phyloP scores from a whole-genome alignment of 2,113 vertebrate species.

The Polypterus bichir region DNA sequence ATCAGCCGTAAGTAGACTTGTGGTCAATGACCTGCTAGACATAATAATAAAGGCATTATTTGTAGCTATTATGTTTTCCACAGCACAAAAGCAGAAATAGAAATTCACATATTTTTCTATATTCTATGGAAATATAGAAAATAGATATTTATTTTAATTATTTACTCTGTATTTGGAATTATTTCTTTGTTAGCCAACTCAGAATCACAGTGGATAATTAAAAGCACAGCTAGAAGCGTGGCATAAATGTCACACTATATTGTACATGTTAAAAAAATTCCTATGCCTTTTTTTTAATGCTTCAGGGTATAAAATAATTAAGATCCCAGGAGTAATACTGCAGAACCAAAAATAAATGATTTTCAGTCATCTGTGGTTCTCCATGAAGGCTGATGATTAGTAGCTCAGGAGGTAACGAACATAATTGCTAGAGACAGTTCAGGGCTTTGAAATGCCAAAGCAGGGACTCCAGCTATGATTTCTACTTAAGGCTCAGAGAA shows the following conservation, averaged over 20 bases:
- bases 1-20: no score
- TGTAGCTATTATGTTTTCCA: no score
- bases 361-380: not conserved
- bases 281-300: not conserved
- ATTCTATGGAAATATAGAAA: no score
- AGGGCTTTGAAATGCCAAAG: not conserved
- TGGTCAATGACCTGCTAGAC: no score
- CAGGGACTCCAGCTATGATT: no score
- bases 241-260: not conserved
- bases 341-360: constrained; percentile 3
- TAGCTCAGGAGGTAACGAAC: not conserved
- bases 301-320: constrained; percentile 3
- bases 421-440: not conserved
- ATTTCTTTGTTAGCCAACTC: no score
- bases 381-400: not conserved
- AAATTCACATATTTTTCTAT: no score
- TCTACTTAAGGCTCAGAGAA: no score
- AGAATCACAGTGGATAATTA: not conserved
- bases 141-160: no score
- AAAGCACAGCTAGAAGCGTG: not conserved
- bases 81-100: no score
- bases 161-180: no score
- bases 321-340: not conserved
- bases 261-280: not conserved
- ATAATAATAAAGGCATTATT: no score